Percentiles rank a stretch among this genome's conserved stretches.
Evolutionary conservation across 2,888 invertebrate genomes (phyloP).

Genomic region (Bugulina stolonifera): DNA sequence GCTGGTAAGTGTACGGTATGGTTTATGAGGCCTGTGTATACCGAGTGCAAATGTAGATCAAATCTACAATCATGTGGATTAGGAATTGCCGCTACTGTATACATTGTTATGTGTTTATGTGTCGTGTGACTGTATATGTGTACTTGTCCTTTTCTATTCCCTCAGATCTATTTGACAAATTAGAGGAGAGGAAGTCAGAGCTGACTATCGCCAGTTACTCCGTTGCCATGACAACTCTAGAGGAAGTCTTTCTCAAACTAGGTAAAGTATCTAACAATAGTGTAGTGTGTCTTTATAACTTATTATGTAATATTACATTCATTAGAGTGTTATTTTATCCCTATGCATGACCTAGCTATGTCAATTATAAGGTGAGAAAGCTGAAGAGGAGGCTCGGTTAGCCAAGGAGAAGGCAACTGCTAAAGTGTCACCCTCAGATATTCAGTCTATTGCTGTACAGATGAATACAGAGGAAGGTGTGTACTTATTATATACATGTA

Average conservation of each 20-base stretch:
- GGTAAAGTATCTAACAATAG: too few species aligned
- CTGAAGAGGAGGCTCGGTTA: not conserved
- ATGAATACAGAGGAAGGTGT: not conserved
- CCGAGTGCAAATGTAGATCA: too few species aligned
- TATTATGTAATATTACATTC: too few species aligned
- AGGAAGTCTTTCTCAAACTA: conserved; percentile 72
- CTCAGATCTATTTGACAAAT: conserved; percentile 66
- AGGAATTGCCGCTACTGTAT: not conserved
- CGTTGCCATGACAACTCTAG: conserved; percentile 80
- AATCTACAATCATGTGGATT: not conserved
- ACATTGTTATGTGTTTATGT: not conserved
- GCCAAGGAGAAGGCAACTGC: not conserved
- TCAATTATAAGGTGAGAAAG: conserved; percentile 10
- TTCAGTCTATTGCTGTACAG: not conserved
- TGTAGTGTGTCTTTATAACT: too few species aligned
- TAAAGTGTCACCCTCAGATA: not conserved
- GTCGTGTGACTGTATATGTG: not conserved
- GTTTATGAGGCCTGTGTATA: too few species aligned
- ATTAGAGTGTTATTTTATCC: too few species aligned
- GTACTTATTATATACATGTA: too few species aligned
- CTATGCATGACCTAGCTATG: too few species aligned
- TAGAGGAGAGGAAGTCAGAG: conserved; percentile 58
- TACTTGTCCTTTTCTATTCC: not conserved
- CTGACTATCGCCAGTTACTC: conserved; percentile 75
- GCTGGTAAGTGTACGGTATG: not conserved